These are phyloP conservation scores for Notocelia uddmanniana DNA, from an alignment of 2,888 invertebrate genomes.

Conservation along the genomic window DNA sequence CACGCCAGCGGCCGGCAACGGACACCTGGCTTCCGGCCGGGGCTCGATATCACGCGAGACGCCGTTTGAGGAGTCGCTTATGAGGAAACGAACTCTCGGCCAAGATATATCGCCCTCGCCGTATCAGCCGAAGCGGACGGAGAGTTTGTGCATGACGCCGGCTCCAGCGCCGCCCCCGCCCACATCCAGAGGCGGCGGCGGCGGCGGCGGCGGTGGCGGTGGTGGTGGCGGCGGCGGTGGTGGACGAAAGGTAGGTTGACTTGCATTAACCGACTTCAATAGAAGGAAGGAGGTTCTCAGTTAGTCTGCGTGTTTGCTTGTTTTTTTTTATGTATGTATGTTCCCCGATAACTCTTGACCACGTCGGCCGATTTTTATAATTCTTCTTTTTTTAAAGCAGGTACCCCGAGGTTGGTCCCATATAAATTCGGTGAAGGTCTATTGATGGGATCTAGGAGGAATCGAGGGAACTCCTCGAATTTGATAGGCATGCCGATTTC, in stretches of 20 bases:
- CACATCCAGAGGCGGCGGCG: conserved; percentile 69
- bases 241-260: conserved; percentile 78
- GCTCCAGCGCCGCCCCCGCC: conserved; percentile 79
- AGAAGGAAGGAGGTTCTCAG: no score
- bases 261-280: no score
- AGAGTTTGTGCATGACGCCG: conserved; percentile 91
- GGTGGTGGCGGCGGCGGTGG: conserved; percentile 67
- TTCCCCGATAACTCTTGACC: no score
- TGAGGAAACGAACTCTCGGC: conserved; percentile 92
- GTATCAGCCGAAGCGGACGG: conserved; percentile 95
- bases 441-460: no score
- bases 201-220: conserved; percentile 71
- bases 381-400: no score
- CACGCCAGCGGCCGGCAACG: conserved; percentile 87
- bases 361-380: no score
- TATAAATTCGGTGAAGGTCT: no score
- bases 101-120: conserved; percentile 96
- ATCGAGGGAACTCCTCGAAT: no score
- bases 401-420: no score
- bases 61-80: conserved; percentile 93
- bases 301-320: no score
- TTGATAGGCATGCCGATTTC: no score
- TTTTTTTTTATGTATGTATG: no score
- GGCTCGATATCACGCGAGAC: conserved; percentile 83
- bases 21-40: conserved; percentile 87